Evolutionary conservation across 2,113 vertebrate genomes (phyloP).

Genomic region (Ctenomys sociabilis): DNA sequence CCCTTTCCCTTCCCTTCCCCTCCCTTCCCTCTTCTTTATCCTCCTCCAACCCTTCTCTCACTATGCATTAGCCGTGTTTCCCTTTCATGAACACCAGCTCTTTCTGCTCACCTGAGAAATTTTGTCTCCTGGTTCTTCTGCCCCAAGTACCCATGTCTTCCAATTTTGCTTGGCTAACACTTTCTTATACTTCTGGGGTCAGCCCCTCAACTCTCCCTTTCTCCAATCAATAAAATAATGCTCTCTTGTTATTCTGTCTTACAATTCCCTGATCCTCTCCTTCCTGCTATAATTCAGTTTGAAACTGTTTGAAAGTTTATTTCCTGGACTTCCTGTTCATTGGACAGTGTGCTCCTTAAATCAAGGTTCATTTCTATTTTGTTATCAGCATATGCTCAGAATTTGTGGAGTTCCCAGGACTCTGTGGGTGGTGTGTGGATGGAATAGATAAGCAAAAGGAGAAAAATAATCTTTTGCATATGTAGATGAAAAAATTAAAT

Average conservation of each 20-base stretch:
- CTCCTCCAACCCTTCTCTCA: neutral
- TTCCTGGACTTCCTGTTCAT: neutral
- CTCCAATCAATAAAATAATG: neutral
- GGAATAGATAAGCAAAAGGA: neutral
- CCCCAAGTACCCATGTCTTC: neutral
- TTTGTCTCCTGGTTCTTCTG: neutral
- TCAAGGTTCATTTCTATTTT: neutral
- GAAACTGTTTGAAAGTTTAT: neutral
- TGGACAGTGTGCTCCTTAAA: neutral
- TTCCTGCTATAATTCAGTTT: neutral
- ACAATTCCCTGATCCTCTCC: neutral
- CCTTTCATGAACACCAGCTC: neutral
- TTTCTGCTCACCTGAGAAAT: neutral
- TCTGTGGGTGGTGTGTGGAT: neutral
- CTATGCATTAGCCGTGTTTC: accelerated
- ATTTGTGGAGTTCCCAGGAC: neutral
- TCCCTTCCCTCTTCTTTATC: neutral
- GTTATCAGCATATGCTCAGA: neutral
- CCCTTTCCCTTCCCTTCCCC: too few relatives aligned
- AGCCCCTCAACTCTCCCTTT: neutral
- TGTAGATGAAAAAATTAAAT: constrained; percentile 42
- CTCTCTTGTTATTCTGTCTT: neutral
- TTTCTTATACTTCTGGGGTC: neutral
- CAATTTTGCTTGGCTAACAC: neutral
- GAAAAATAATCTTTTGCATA: constrained; percentile 14